Evolutionary conservation across 2,113 vertebrate genomes (phyloP), one percentile per base, ranked within the genome.

Genomic region (Turnix velox): DNA sequence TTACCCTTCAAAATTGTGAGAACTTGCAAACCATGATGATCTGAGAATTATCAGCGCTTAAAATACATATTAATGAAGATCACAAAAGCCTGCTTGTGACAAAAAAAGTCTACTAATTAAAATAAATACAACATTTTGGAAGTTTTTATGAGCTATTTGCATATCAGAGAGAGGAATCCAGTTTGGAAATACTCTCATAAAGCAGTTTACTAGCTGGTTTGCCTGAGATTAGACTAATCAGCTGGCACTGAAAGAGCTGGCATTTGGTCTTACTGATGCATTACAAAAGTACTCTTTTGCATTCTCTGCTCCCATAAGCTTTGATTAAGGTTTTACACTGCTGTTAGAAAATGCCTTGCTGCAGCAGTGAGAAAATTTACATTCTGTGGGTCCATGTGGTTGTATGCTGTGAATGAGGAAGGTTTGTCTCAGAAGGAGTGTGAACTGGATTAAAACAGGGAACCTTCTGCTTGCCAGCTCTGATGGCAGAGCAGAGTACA

Each of bases 161-260:
- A 24, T 51, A 49, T 71, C 37, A 77, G 17, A 78, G 45, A 76
- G 79, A 86, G 31, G 59, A 91, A 91, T 82, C 54, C 43, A 61
- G n/a, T 82, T 84, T 78, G 55, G 31, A 88, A 92, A 88, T 61
- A 45, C 46, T 88, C 54, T 84, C 30, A 65, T 40, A 83, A 39
- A 25, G 18, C 12, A 20, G 42, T 59, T 92, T 58, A 69, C 68
- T 94, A 69, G 18, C 74, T 95, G 74, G 20, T 94, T 92, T 96
- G 86, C 31, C 43, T 75, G 79, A 78, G 90, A 94, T 94, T 93
- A 95, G 42, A 39, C 73, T 95, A 67, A 88, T 93, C 69, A 52
- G 13, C 66, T 84, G 76, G 57, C 92, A 93, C 0, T 13, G 31
- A 75, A 67, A 66, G 28, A 93, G 62, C 37, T 78, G 90, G 69